Base-by-base conservation (phyloP, 2,888 invertebrate species). In the Sinopyrophorus schimmeli region DNA sequence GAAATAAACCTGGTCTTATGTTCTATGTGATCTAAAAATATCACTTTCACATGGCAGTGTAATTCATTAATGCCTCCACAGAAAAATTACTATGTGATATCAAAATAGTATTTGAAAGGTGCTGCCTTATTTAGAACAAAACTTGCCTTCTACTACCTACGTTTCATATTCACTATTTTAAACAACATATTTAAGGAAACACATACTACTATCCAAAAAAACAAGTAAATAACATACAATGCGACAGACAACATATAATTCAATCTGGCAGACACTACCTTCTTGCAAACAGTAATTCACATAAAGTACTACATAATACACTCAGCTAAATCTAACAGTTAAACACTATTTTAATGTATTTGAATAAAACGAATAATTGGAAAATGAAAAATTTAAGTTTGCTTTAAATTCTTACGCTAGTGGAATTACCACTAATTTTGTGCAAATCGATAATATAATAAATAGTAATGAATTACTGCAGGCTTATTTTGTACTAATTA, bases 201-300 rank as follows among this genome's bases (percentile, higher is more conserved):
- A 34, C 16, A 18, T 27, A 28, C 28, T 27, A 31, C 26, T 38
- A 37, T 59, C 59, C 18, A 11, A 20, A 59, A 63, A 62, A 68
- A 66, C 64, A 66, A 66, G 65, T 65, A 67, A 67, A 68, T 62
- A 70, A 70, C 69, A 69, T 68, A 63, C 65, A 70, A 66, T 61
- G 64, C 64, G 64, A 68, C 67, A 65, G 61, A 62, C 65, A 68
- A 69, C 65, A 69, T 61, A 67, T 57, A 60, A 65, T 63, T 48
- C 47, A 47, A 47, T 37, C 28, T 24, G 40, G 38, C 44, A 41
- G 41, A 31, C 44, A 49, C 54, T 56, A 58, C 52, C 44, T 55
- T 52, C 50, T 54, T 32, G 53, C 55, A 54, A 57, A 62, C 60
- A 62, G 59, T 60, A 59, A 59, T 60, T 59, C 57, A 51, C 57